Evolutionary conservation across 2,113 vertebrate genomes (phyloP).

Genomic region (Vidua macroura): DNA sequence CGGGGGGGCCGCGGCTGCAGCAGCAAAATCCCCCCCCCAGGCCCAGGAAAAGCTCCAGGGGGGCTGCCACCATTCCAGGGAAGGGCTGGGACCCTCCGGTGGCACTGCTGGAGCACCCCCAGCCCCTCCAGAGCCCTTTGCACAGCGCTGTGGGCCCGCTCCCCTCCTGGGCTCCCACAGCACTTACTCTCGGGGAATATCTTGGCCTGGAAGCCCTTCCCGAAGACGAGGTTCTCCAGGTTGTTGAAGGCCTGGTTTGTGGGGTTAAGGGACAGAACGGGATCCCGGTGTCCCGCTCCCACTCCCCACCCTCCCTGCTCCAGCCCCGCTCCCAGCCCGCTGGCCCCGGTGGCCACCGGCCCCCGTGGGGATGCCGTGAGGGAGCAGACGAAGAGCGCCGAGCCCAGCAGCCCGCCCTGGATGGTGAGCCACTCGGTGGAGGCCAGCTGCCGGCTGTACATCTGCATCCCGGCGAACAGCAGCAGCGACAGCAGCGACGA

Average conservation of each 20-base stretch:
- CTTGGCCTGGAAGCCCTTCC: slow-evolving; percentile 97
- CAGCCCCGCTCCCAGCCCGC: not conserved
- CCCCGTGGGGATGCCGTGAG: slow-evolving; percentile 86
- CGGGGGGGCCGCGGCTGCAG: not conserved
- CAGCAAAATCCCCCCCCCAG: not conserved
- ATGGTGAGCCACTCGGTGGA: slow-evolving; percentile 95
- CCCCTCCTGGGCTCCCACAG: not conserved
- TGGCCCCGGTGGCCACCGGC: not conserved
- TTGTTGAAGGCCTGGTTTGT: slow-evolving; percentile 90
- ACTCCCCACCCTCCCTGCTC: not conserved
- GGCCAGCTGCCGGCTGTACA: slow-evolving; percentile 91
- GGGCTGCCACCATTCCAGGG: not conserved
- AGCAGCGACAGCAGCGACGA: slow-evolving; percentile 90
- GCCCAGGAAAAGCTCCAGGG: not conserved
- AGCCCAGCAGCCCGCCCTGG: slow-evolving; percentile 91
- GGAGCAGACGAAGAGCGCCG: slow-evolving; percentile 91
- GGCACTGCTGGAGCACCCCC: not conserved
- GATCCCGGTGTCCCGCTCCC: not conserved
- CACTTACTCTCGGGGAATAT: slow-evolving; percentile 91
- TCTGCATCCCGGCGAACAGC: slow-evolving; percentile 97
- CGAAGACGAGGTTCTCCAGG: slow-evolving; percentile 92
- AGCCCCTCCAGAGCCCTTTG: not conserved
- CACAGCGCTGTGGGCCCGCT: accelerated
- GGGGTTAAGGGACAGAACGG: slow-evolving; percentile 68
- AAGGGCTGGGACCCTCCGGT: not conserved